A percentile compares a stretch with the other conserved stretches of the same genome.
phyloP scores from a whole-genome alignment of 2,888 invertebrate genomes.

The Callyntrura sp. region DNA sequence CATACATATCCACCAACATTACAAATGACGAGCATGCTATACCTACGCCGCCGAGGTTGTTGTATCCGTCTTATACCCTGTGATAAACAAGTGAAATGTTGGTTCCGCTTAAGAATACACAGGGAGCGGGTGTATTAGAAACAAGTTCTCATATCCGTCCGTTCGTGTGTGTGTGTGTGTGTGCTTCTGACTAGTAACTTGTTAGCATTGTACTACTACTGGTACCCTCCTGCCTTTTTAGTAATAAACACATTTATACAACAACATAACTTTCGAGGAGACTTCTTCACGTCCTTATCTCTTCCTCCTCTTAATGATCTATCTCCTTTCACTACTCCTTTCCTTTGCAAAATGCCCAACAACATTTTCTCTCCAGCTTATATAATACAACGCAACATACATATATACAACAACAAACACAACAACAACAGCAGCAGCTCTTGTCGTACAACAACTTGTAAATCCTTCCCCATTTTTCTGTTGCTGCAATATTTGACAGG shows the following conservation, averaged over 20 bases:
- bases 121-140: too few species aligned
- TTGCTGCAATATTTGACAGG: constrained; percentile 56
- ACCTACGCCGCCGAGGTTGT: too few species aligned
- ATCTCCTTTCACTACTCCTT: constrained; percentile 53
- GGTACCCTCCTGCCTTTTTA: constrained; percentile 1
- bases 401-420: neutral
- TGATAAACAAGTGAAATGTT: constrained; percentile 11
- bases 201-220: too few species aligned
- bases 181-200: too few species aligned
- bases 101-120: constrained; percentile 27
- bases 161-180: too few species aligned
- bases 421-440: constrained; percentile 25
- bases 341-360: constrained; percentile 49
- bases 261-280: constrained; percentile 44
- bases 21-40: too few species aligned
- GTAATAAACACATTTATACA: constrained; percentile 27
- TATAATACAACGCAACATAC: neutral
- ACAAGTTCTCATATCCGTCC: constrained; percentile 1
- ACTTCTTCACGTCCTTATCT: constrained; percentile 64
- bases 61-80: neutral
- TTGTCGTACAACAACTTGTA: constrained; percentile 22
- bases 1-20: neutral
- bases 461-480: constrained; percentile 52
- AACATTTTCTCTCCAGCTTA: constrained; percentile 29
- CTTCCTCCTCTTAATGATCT: constrained; percentile 67